A percentile compares a stretch with the other conserved stretches of the same genome.
phyloP scores from a whole-genome alignment of 2,113 vertebrate genomes.

The Ibidorhyncha struthersii region DNA sequence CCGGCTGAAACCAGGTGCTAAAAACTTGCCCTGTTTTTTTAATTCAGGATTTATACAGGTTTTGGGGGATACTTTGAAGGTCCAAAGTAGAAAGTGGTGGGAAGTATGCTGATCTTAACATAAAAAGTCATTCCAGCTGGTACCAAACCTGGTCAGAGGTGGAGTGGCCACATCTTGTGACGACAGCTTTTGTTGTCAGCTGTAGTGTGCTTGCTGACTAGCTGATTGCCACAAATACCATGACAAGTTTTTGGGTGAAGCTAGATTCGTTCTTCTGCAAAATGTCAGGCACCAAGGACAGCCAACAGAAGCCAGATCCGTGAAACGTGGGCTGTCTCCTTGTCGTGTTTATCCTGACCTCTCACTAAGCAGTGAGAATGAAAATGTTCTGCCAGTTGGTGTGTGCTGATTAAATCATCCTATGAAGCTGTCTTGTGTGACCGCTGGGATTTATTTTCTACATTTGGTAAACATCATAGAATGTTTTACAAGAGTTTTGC shows the following conservation, averaged over 20 bases:
- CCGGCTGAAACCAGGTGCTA: neutral
- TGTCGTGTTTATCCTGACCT: neutral
- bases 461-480: neutral
- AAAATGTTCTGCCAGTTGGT: neutral
- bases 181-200: neutral
- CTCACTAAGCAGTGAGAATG: neutral
- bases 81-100: neutral
- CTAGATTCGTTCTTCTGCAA: neutral
- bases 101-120: neutral
- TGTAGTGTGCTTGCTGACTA: neutral
- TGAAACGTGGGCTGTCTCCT: neutral
- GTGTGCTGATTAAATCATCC: neutral
- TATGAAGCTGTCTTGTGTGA: neutral
- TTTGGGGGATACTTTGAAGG: neutral
- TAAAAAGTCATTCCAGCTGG: neutral
- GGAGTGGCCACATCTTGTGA: neutral
- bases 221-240: neutral
- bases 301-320: neutral
- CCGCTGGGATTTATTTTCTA: neutral
- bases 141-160: neutral
- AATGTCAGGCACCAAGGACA: neutral
- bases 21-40: neutral
- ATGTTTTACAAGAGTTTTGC: neutral
- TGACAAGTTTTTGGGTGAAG: neutral
- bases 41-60: neutral